phyloP scores from a whole-genome alignment of 2,888 invertebrate genomes.

The Trilocha varians region DNA sequence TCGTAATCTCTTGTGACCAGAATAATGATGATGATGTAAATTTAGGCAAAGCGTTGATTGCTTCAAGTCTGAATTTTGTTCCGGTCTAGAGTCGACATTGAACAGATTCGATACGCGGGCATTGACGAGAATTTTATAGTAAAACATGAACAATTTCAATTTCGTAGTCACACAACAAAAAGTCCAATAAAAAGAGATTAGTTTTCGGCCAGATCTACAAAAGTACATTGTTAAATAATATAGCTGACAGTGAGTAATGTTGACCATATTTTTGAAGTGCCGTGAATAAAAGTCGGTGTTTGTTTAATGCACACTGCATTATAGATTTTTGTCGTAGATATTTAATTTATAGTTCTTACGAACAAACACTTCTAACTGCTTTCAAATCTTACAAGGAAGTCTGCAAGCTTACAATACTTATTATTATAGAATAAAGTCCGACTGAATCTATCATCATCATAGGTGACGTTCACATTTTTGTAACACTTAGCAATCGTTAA shows the following conservation, averaged over 20 bases:
- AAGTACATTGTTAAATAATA: not conserved
- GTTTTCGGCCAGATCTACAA: not conserved
- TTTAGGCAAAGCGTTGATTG: not conserved
- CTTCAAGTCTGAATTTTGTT: conserved; percentile 32
- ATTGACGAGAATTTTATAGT: conserved; percentile 23
- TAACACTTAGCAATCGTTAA: too few relatives aligned
- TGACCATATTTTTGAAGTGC: too few relatives aligned
- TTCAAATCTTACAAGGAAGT: too few relatives aligned
- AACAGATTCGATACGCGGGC: conserved; percentile 36
- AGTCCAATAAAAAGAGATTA: conserved; percentile 20
- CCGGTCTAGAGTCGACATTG: conserved; percentile 37
- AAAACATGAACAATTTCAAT: conserved; percentile 36
- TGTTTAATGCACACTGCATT: not conserved
- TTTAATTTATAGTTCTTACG: too few relatives aligned
- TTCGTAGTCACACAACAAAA: conserved; percentile 26
- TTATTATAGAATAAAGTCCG: too few relatives aligned
- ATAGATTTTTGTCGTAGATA: too few relatives aligned
- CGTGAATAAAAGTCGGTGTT: too few relatives aligned
- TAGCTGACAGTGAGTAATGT: not conserved
- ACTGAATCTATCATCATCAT: too few relatives aligned
- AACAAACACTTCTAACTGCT: too few relatives aligned
- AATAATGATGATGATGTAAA: conserved; percentile 9
- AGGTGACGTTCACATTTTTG: too few relatives aligned
- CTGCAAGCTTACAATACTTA: too few relatives aligned
- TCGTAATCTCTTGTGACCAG: conserved; percentile 7